Evolutionary conservation across 2,888 invertebrate genomes (phyloP).

Genomic region (Epirrhoe alternata): DNA sequence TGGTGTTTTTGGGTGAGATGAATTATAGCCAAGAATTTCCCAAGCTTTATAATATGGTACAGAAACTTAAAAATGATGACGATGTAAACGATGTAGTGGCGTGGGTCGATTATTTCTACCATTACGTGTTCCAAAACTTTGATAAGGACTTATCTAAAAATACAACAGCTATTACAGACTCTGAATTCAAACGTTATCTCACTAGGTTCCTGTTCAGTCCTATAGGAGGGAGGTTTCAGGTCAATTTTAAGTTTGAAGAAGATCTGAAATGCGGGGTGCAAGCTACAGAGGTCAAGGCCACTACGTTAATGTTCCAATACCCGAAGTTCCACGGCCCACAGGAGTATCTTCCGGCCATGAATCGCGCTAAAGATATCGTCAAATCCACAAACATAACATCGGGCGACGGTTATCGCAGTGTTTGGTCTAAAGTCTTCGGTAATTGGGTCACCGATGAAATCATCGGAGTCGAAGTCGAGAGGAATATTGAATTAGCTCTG

Average conservation of each 20-base stretch:
- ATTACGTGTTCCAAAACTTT: constrained; percentile 86
- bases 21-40: constrained; percentile 87
- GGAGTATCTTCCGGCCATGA: constrained; percentile 91
- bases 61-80: constrained; percentile 78
- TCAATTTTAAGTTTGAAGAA: constrained; percentile 87
- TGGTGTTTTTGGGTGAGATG: constrained; percentile 87
- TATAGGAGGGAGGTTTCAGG: constrained; percentile 88
- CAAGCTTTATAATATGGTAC: constrained; percentile 83
- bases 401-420: constrained; percentile 86
- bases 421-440: constrained; percentile 90
- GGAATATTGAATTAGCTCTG: constrained; percentile 90
- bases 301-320: constrained; percentile 87
- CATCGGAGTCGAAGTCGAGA: constrained; percentile 89
- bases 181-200: constrained; percentile 86
- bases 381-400: constrained; percentile 84
- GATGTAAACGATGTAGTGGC: constrained; percentile 84
- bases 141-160: constrained; percentile 76
- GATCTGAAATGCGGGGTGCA: constrained; percentile 87
- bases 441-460: constrained; percentile 92
- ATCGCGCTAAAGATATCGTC: constrained; percentile 84
- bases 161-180: constrained; percentile 72
- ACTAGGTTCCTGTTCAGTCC: constrained; percentile 90
- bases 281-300: constrained; percentile 84
- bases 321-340: constrained; percentile 85
- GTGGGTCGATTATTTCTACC: constrained; percentile 88